These are phyloP conservation scores for Bombycilla garrulus DNA, from an alignment of 2,113 vertebrate genomes.

Conservation along the genomic window DNA sequence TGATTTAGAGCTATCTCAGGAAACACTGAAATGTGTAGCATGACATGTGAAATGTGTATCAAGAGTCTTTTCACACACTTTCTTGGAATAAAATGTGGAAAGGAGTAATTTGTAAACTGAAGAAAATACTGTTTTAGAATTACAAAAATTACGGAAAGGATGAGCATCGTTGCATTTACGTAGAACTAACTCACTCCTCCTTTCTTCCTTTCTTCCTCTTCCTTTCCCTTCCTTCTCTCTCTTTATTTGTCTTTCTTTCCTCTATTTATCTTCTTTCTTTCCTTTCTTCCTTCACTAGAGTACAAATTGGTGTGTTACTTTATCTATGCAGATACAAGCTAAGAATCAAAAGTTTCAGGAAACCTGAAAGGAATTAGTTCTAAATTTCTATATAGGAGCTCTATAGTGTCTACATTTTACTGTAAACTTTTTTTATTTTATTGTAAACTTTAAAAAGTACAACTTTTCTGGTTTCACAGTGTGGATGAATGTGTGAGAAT, in stretches of 20 bases:
- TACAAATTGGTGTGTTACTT: background rate
- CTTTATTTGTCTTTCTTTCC: no score
- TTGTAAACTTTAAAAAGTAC: background rate
- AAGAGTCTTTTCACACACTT: background rate
- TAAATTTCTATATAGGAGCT: background rate
- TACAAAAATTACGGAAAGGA: background rate
- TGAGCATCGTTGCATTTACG: background rate
- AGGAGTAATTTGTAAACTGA: background rate
- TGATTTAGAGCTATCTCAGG: background rate
- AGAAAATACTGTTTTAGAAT: background rate
- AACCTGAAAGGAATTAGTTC: background rate
- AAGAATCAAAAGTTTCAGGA: background rate
- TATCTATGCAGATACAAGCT: background rate
- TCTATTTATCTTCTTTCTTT: background rate
- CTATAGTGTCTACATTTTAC: background rate
- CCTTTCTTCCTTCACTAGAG: background rate
- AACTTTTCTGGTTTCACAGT: background rate
- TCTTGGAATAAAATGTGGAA: background rate
- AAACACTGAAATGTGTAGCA: background rate
- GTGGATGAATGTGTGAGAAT: background rate
- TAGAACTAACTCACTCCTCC: background rate
- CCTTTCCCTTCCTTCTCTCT: accelerated
- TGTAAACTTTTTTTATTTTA: background rate
- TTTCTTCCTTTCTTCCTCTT: accelerated
- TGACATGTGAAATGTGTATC: background rate